Evolutionary conservation across 2,797 vertebrate genomes (phyloP).

Genomic region (Myotis daubentonii): DNA sequence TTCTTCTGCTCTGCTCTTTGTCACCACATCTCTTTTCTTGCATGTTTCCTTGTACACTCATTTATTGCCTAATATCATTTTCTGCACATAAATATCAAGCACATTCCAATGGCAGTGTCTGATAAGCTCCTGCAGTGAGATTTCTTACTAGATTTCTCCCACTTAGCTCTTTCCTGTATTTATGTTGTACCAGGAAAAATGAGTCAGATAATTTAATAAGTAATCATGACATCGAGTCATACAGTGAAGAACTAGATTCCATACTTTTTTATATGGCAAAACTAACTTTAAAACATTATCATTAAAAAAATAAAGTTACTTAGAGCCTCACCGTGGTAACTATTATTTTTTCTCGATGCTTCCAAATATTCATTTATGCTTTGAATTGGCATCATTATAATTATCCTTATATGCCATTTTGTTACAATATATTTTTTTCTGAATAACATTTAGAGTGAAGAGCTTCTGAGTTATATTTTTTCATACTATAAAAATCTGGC

Average conservation of each 20-base stretch:
- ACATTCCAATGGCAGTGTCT: not conserved
- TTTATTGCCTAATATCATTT: not conserved
- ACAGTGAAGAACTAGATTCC: not conserved
- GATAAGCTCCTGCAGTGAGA: not conserved
- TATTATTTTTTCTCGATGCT: not conserved
- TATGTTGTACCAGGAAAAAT: not conserved
- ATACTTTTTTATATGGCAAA: not conserved
- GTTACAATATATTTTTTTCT: not conserved
- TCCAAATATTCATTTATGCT: not conserved
- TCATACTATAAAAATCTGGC: not conserved
- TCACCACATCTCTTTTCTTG: not conserved
- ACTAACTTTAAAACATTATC: not conserved
- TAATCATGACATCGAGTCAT: conserved; percentile 12
- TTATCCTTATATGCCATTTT: not conserved
- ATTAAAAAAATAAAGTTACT: not conserved
- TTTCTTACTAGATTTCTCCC: not conserved
- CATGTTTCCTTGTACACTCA: not conserved
- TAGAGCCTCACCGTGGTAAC: not conserved
- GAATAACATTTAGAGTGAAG: conserved; percentile 26
- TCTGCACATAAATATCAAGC: not conserved
- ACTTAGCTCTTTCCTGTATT: not conserved
- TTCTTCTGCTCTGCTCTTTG: not conserved
- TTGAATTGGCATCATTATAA: not conserved
- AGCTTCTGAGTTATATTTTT: not conserved
- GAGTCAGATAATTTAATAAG: not conserved